These are phyloP conservation scores for Glaucidium brasilianum DNA, from an alignment of 2,113 vertebrate species.

Conservation along the genomic window DNA sequence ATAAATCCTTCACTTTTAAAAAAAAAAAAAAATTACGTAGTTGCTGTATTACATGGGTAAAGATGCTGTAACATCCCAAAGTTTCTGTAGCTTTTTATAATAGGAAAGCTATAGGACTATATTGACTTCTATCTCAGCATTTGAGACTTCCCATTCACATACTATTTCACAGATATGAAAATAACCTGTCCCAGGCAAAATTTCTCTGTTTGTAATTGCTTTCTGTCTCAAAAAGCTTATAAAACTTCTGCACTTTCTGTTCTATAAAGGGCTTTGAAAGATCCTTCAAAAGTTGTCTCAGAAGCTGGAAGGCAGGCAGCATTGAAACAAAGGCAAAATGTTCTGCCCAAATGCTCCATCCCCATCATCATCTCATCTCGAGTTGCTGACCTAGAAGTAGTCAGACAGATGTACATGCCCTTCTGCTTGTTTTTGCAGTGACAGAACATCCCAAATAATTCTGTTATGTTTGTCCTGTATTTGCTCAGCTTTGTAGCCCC, in stretches of 20 bases:
- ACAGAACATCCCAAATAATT: not conserved
- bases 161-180: not conserved
- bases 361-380: not conserved
- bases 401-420: not conserved
- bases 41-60: not conserved
- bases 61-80: not conserved
- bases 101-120: not conserved
- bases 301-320: not conserved
- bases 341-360: not conserved
- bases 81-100: not conserved
- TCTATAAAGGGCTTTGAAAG: not conserved
- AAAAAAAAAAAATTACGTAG: accelerated
- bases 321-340: not conserved
- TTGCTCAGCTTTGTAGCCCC: not conserved
- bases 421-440: not conserved
- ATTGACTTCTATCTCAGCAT: not conserved
- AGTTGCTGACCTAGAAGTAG: not conserved
- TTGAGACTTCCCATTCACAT: not conserved
- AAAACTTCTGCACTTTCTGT: not conserved
- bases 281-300: not conserved
- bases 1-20: not conserved
- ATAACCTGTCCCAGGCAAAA: not conserved
- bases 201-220: not conserved
- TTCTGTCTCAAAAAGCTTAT: not conserved
- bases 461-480: not conserved